Percentiles rank a stretch among this genome's conserved stretches.
phyloP scores from a whole-genome alignment of 2,888 invertebrate genomes.

The Abrostola tripartita region DNA sequence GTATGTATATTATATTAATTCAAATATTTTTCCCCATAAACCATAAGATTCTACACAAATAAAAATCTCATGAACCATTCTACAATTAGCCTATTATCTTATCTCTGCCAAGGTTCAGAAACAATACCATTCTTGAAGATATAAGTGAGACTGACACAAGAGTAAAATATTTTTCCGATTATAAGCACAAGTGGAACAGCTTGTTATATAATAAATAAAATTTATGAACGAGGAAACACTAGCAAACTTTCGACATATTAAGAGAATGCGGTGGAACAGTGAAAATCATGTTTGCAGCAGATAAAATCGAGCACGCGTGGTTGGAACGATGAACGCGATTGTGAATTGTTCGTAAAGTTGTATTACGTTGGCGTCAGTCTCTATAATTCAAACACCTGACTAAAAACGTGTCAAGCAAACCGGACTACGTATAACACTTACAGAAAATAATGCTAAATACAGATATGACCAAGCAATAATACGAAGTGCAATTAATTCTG shows the following conservation, averaged over 20 bases:
- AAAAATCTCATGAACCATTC: conserved; percentile 40
- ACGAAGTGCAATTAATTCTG: conserved; percentile 15
- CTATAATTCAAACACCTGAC: conserved; percentile 66
- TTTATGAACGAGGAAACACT: conserved; percentile 42
- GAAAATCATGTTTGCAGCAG: conserved; percentile 60
- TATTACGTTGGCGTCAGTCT: conserved; percentile 55
- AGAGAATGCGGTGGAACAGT: conserved; percentile 54
- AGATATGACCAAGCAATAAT: conserved; percentile 16
- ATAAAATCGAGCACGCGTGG: conserved; percentile 57
- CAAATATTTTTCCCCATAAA: conserved; percentile 26
- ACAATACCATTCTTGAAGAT: conserved; percentile 72
- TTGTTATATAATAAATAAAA: conserved; percentile 39
- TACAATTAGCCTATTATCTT: conserved; percentile 71
- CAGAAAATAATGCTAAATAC: conserved; percentile 22
- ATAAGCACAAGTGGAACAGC: conserved; percentile 29
- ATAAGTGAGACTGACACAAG: conserved; percentile 49
- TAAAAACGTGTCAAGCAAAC: conserved; percentile 30
- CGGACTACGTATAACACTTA: conserved; percentile 34
- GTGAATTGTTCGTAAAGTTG: conserved; percentile 58
- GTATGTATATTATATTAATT: neutral
- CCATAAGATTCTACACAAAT: conserved; percentile 43
- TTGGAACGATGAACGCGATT: conserved; percentile 63
- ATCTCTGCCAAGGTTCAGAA: conserved; percentile 71
- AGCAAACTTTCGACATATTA: conserved; percentile 38
- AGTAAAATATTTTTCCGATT: conserved; percentile 23